A percentile compares a stretch with the other conserved stretches of the same genome.
phyloP scores from a whole-genome alignment of 1,140 invertebrate species.

The Drosophila punjabiensis region DNA sequence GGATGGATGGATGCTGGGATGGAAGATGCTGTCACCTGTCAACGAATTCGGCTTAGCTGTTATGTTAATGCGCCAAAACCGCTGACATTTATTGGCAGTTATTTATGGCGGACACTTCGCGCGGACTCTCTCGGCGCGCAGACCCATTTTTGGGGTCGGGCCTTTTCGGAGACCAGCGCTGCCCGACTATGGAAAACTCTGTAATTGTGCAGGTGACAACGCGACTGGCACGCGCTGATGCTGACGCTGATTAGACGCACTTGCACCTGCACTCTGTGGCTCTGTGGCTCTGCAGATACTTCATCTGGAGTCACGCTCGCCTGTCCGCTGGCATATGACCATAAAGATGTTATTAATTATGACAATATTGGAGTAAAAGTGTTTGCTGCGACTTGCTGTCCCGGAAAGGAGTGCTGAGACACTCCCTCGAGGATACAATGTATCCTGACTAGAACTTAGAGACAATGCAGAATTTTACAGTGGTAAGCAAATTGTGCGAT shows the following conservation, averaged over 20 bases:
- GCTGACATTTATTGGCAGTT: slow-evolving; percentile 81
- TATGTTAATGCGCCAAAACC: slow-evolving; percentile 81
- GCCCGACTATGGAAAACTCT: slow-evolving; percentile 59
- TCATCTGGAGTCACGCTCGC: slow-evolving; percentile 41
- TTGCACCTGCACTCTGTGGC: slow-evolving; percentile 21
- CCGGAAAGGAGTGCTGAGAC: slow-evolving; percentile 13
- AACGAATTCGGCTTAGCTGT: slow-evolving; percentile 73
- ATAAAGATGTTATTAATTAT: slow-evolving; percentile 79
- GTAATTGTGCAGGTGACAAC: slow-evolving; percentile 76
- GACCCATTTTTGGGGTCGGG: slow-evolving; percentile 69
- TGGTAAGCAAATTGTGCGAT: neutral
- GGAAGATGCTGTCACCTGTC: slow-evolving; percentile 60
- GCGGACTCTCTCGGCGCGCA: slow-evolving; percentile 21
- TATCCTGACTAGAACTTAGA: neutral
- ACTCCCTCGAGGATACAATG: slow-evolving; percentile 39
- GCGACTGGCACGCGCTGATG: slow-evolving; percentile 63
- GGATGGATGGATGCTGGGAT: slow-evolving; percentile 19
- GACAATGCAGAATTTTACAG: neutral
- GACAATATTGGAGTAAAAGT: slow-evolving; percentile 82
- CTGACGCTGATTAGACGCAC: slow-evolving; percentile 70
- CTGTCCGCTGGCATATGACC: slow-evolving; percentile 46
- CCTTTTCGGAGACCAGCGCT: slow-evolving; percentile 56
- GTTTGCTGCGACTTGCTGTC: slow-evolving; percentile 47
- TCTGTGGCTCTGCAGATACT: slow-evolving; percentile 30
- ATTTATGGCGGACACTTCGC: slow-evolving; percentile 68